Base-by-base conservation (phyloP, 2,797 vertebrate species). In the Platyrinchus mystaceus region DNA sequence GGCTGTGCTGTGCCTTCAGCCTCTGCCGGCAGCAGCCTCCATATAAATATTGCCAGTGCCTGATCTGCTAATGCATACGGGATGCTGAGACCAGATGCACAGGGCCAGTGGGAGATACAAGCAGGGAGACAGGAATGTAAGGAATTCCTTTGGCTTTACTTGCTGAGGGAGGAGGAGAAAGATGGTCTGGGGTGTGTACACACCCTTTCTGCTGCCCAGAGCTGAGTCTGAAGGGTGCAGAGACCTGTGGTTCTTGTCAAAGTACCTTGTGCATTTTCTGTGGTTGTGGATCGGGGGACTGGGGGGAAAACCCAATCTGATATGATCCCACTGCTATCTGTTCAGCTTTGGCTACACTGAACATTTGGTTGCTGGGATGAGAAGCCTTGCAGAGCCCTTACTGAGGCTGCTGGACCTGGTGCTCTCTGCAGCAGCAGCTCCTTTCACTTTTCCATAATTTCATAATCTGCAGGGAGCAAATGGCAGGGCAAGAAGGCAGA, bases 61-160 rank as follows among this genome's bases (percentile, higher is more conserved):
- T 4, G 1, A 74, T 81, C 55, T 7, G 2, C 55, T 84, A 66
- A 81, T n/a, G 58, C 32, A 24, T 59, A 32, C 5, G 3, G n/a
- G 86, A 78, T 78, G 68, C 90, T 62, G 55, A n/a, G 76, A 89
- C 71, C 89, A 93, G 89, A 90, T 46, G 67, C 32, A 46, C 0
- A 7, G 46, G n/a, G 58, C 66, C 79, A 46, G 53, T 0, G 14
- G 22, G 70, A 66, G 37, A 87, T 90, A 69, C 58, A 90, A 91
- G 19, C 44, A 79, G n/a, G 37, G 70, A 92, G 44, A 34, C 55
- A 86, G 86, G 89, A 91, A 90, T 89, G 70, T 47, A 63, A 94
- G 34, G 69, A 90, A 94, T 90, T 94, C 67, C 64, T 93, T 88
- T 79, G 89, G 83, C 56, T 83, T 86, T 59, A 21, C 62, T 78